Evolutionary conservation across 2,888 invertebrate genomes (phyloP), one percentile per base, ranked within the genome.

Genomic region (Gymnoscelis rufifasciata): DNA sequence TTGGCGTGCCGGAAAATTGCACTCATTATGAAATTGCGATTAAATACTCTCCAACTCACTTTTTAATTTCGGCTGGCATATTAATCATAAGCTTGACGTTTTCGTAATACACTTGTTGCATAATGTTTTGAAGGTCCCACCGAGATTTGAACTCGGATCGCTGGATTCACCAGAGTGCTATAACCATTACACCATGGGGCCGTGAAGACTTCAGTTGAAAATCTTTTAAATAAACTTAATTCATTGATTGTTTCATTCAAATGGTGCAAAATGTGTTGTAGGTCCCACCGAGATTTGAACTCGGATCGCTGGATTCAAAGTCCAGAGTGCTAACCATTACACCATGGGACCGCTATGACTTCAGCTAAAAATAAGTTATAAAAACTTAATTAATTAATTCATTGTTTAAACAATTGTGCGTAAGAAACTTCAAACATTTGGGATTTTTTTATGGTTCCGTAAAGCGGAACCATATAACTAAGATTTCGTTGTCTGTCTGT

Each of bases 141-240:
- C 92, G 92, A 92, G 92, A 92, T 91, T 92, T 92, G 92, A 92
- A 92, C 92, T 92, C 92, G 91, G 92, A 92, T 92, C 92, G 92
- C 91, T 92, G 92, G 92, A 92, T 92, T 92, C 92, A 92, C 13
- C 8, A 31, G 13, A 33, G 5, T 33, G 14, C 4, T 31, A 15
- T 35, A 19, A 19, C 19, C 35, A 23, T 19, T 35, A 35, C 11
- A 33, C 14, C 31, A 33, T 33, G 13, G 30, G 13, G 13, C 13
- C 30, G 7, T 13, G 1, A 30, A 7, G 4, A 3, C n/a, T n/a
- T n/a, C n/a, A n/a, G n/a, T n/a, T n/a, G n/a, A n/a, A n/a, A n/a
- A n/a, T n/a, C n/a, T n/a, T n/a, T n/a, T n/a, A n/a, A n/a, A n/a
- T n/a, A n/a, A n/a, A n/a, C n/a, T n/a, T n/a, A n/a, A n/a, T n/a